Evolutionary conservation across 2,113 vertebrate species (phyloP).

Genomic region (Chlamydotis undulata): DNA sequence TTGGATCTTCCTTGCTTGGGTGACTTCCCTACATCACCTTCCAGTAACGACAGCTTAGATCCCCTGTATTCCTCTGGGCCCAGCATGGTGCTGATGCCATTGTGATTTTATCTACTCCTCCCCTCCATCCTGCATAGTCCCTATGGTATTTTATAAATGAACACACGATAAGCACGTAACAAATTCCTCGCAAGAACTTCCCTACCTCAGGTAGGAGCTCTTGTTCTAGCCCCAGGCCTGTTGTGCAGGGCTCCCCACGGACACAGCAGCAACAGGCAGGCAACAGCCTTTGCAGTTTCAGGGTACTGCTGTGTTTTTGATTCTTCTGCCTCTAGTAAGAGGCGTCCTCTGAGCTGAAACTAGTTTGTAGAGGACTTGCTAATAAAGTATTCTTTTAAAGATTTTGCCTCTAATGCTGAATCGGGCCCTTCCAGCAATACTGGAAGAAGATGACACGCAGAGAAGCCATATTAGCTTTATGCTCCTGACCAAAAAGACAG

Average conservation of each 20-base stretch:
- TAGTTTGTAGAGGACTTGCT: not conserved
- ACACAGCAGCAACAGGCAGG: not conserved
- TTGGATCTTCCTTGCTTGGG: not conserved
- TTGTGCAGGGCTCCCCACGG: not conserved
- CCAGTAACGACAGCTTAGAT: not conserved
- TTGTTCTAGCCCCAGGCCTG: not conserved
- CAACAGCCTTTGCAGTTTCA: not conserved
- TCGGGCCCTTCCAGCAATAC: not conserved
- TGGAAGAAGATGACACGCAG: not conserved
- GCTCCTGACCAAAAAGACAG: not conserved
- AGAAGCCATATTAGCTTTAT: not conserved
- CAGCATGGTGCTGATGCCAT: not conserved
- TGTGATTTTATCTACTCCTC: not conserved
- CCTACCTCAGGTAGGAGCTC: not conserved
- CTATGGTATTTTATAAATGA: not conserved
- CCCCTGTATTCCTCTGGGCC: not conserved
- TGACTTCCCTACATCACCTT: not conserved
- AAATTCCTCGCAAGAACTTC: not conserved
- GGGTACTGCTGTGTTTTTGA: not conserved
- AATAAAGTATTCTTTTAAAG: constrained; percentile 8
- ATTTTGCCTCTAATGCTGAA: not conserved
- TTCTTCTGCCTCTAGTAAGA: not conserved
- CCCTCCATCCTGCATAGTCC: not conserved
- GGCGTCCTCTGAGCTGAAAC: not conserved
- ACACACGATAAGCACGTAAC: accelerated